Base-by-base conservation (phyloP, 2,888 invertebrate genomes). In the Merodon equestris region DNA sequence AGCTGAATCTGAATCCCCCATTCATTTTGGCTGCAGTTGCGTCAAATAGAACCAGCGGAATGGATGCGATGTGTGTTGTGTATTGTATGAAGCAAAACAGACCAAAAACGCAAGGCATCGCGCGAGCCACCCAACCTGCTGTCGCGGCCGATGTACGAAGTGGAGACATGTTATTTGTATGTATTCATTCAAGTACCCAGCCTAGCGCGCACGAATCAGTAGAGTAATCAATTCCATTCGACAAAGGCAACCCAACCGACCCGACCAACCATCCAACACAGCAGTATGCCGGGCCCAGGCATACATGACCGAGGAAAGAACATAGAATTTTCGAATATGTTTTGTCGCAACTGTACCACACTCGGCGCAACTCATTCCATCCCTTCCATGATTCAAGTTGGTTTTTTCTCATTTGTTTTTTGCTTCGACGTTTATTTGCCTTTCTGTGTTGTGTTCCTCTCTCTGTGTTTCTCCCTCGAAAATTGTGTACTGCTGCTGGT, bases 321-420 rank as follows among this genome's bases (percentile, higher is more conserved):
- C 81, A 81, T 79, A 81, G 74, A 81, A 81, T 81, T 75, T 81
- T 81, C 81, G 81, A 81, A 81, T 81, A 75, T 82, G 81, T 82
- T 82, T 82, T 82, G 82, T 82, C 79, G 82, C 70, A 70, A 82
- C 82, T 82, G 82, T 82, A 82, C 82, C 68, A 70, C 75, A 81
- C 75, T 79, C 60, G 74, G 63, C 68, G 64, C 68, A 74, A 74
- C 58, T 79, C 60, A 79, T 79, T 79, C 72, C 76, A 64, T 76
- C 76, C 76, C 72, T 76, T 73, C 77, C 73, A 73, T 42, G 44
- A 42, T 61, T 56, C 13, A 40, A 44, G 50, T 77, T 68, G 14
- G 18, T 12, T 54, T 67, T 40, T 40, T 74, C 27, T 27, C 27
- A 4, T 2, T 27, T 2, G 27, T 68, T 79, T 64, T 53, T 42